A percentile compares a stretch with the other conserved stretches of the same genome.
Evolutionary conservation across 2,888 invertebrate genomes (phyloP).

Genomic region (Tridacna crocea): DNA sequence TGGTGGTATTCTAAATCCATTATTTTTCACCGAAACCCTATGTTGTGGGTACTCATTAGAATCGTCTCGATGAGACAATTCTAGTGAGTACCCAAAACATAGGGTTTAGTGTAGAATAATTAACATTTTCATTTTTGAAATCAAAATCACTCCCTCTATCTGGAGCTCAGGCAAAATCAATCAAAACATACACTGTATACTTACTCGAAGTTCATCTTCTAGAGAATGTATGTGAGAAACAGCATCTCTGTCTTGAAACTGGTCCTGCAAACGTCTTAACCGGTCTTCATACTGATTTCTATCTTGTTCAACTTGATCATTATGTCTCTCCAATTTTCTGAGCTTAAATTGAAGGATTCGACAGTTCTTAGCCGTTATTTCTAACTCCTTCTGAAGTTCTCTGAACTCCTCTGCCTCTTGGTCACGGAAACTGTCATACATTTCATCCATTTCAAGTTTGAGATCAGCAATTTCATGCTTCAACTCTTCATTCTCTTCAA

Average conservation of each 20-base stretch:
- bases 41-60: no score
- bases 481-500: conserved; percentile 77
- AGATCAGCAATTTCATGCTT: conserved; percentile 92
- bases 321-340: conserved; percentile 95
- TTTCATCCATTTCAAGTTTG: conserved; percentile 99
- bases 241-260: conserved; percentile 79
- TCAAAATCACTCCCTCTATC: no score
- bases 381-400: conserved; percentile 95
- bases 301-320: conserved; percentile 91
- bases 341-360: conserved; percentile 98
- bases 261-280: conserved; percentile 80
- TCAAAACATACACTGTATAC: neutral
- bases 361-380: conserved; percentile 98
- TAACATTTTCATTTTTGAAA: no score
- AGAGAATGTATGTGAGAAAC: conserved; percentile 87
- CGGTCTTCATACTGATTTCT: conserved; percentile 88
- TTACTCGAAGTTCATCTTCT: conserved; percentile 91
- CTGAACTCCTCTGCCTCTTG: conserved; percentile 97
- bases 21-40: no score
- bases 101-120: no score
- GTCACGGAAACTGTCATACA: conserved; percentile 95
- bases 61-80: no score
- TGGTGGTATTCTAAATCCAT: no score
- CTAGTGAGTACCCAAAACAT: no score
- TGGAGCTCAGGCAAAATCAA: neutral